Percentiles rank a stretch among this genome's conserved stretches.
phyloP scores from a whole-genome alignment of 2,888 invertebrate species.

The Tenthredo amoena region DNA sequence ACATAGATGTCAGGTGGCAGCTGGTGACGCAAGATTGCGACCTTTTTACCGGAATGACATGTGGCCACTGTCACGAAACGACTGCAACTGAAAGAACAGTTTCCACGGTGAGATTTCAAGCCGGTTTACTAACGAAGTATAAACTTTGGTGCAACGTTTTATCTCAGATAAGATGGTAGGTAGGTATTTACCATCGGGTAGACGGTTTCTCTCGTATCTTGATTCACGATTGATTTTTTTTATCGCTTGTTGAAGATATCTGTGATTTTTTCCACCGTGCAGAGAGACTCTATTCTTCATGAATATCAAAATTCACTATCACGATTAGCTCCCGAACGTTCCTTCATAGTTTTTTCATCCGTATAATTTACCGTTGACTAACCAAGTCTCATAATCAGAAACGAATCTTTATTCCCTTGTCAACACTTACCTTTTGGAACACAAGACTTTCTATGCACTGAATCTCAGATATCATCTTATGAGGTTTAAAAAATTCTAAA shows the following conservation, averaged over 20 bases:
- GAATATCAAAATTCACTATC: background rate
- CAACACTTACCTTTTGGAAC: slow-evolving; percentile 16
- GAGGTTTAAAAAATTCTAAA: slow-evolving; percentile 11
- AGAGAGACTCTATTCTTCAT: background rate
- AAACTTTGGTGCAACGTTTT: slow-evolving; percentile 42
- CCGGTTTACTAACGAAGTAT: slow-evolving; percentile 47
- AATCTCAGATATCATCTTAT: slow-evolving; percentile 9
- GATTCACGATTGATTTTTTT: background rate
- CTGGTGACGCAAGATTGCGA: slow-evolving; percentile 46
- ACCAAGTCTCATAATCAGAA: background rate
- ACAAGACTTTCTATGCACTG: background rate
- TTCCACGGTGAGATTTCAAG: slow-evolving; percentile 42
- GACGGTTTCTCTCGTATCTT: slow-evolving; percentile 16
- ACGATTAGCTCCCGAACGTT: background rate
- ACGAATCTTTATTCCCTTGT: slow-evolving; percentile 27
- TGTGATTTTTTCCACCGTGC: background rate
- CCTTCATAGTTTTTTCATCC: background rate
- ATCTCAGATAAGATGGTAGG: slow-evolving; percentile 11
- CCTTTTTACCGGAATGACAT: slow-evolving; percentile 46
- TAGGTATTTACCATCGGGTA: slow-evolving; percentile 13
- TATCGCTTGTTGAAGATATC: background rate
- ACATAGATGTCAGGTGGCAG: slow-evolving; percentile 41
- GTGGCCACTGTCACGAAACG: slow-evolving; percentile 45
- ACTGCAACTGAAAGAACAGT: slow-evolving; percentile 33
- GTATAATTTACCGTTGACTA: background rate